Evolutionary conservation across 2,113 vertebrate species (phyloP).

Genomic region (Chloropsis cyanopogon): DNA sequence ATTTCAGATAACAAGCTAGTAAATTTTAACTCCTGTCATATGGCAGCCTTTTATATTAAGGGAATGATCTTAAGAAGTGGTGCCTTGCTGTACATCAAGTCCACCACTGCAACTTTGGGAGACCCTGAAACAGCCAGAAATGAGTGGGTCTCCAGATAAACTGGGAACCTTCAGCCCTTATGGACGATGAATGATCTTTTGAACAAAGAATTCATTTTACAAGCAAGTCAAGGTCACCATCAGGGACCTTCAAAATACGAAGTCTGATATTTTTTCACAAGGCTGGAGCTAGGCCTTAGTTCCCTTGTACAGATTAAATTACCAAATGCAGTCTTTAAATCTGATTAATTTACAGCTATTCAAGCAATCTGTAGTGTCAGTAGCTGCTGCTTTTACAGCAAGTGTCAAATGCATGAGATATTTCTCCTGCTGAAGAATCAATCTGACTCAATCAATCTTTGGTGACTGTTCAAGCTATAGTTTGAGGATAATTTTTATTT

Average conservation of each 20-base stretch:
- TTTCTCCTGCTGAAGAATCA: constrained; percentile 37
- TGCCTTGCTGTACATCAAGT: constrained; percentile 15
- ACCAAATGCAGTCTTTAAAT: constrained; percentile 40
- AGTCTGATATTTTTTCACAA: neutral
- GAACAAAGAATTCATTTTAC: constrained; percentile 41
- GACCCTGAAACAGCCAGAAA: constrained; percentile 18
- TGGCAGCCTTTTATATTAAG: neutral
- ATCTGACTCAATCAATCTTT: neutral
- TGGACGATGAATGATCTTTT: constrained; percentile 23
- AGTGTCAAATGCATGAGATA: constrained; percentile 38
- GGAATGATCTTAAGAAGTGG: neutral
- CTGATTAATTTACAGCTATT: constrained; percentile 58
- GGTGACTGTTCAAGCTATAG: neutral
- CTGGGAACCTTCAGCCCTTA: neutral
- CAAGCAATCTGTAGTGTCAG: constrained; percentile 8
- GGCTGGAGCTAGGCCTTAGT: neutral
- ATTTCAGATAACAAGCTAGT: constrained; percentile 8
- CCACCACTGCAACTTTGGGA: neutral
- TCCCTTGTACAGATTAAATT: constrained; percentile 36
- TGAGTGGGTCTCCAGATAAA: neutral
- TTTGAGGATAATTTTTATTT: neutral
- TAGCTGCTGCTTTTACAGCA: constrained; percentile 22
- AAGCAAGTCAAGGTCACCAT: constrained; percentile 34
- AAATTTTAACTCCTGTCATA: constrained; percentile 43
- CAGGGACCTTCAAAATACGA: neutral